Conservation (phyloP, 2,797 vertebrate genomes). For the Chromis chromis region DNA sequence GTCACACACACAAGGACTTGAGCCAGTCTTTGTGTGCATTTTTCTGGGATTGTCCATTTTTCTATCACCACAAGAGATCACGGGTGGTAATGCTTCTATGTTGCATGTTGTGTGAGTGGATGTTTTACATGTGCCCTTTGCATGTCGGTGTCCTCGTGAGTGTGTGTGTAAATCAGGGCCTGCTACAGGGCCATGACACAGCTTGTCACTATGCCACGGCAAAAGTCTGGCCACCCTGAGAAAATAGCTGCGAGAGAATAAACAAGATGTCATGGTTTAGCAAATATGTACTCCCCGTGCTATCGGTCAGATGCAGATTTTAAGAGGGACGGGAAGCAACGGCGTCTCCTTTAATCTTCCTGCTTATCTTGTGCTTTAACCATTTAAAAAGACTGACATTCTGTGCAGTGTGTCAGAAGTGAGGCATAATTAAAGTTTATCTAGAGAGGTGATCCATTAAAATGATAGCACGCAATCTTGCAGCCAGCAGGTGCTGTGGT, state of each 20-base stretch:
- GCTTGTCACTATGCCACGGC: slow-evolving; percentile 73
- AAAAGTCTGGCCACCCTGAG: slow-evolving; percentile 35
- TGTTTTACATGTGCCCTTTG: slow-evolving; percentile 45
- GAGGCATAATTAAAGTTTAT: slow-evolving; percentile 65
- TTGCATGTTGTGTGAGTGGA: slow-evolving; percentile 8
- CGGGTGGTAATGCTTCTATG: slow-evolving; percentile 30
- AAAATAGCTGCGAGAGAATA: slow-evolving; percentile 67
- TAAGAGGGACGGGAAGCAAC: slow-evolving; percentile 14
- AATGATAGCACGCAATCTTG: slow-evolving; percentile 68
- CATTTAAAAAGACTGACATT: slow-evolving; percentile 41
- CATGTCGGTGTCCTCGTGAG: slow-evolving; percentile 24
- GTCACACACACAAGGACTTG: slow-evolving; percentile 31
- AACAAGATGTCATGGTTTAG: slow-evolving; percentile 68
- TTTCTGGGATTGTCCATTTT: neutral
- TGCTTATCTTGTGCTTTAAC: slow-evolving; percentile 31
- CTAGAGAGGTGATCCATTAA: slow-evolving; percentile 66
- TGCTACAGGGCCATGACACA: slow-evolving; percentile 63
- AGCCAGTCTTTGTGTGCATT: slow-evolving; percentile 16
- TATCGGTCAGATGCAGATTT: slow-evolving; percentile 47
- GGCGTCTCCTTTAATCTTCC: slow-evolving; percentile 15
- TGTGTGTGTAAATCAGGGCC: slow-evolving; percentile 50
- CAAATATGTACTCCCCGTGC: slow-evolving; percentile 53
- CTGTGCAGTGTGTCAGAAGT: slow-evolving; percentile 33
- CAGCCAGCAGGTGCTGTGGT: slow-evolving; percentile 67
- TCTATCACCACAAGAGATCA: neutral